Evolutionary conservation across 2,888 invertebrate species (phyloP), one percentile per base, ranked within the genome.

Genomic region (Zelleria hepariella): DNA sequence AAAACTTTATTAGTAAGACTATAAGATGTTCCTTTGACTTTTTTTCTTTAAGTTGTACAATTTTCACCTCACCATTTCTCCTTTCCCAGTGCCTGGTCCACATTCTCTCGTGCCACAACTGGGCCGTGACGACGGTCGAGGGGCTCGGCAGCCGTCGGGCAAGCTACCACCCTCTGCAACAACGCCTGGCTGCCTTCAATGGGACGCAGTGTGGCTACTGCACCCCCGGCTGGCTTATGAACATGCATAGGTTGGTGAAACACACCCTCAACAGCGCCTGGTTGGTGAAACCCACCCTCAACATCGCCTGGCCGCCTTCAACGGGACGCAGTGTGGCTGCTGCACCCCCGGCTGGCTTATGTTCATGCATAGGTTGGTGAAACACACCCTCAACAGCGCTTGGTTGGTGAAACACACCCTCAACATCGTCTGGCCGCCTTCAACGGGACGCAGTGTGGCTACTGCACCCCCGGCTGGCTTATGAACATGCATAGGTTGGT

Each of bases 311-410:
- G 92, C 92, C 0, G 77, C 88, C n/a, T 91, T 91, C 75, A 91
- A 93, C 71, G 94, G 93, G 1, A 92, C 92, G 0, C 94, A 94
- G 70, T 94, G 94, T 69, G 94, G 94, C 1, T 94, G 90, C 71
- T 95, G 95, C 71, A 92, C 93, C 0, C 93, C 95, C 0, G 95
- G 94, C 8, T 92, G 94, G 91, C 91, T 95, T 58, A 94, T 94
- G 93, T 93, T 90, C 69, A 94, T 94, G 93, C 90, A 91, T 78
- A 91, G 92, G 92, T 92, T 75, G 65, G 57, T 57, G 10, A 10
- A 32, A 7, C 32, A 5, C 10, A 10, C 32, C 32, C 10, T 32
- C n/a, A n/a, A n/a, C n/a, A n/a, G n/a, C n/a, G n/a, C n/a, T n/a
- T n/a, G n/a, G n/a, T n/a, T n/a, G n/a, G n/a, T n/a, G n/a, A n/a